Evolutionary conservation across 2,797 vertebrate species (phyloP), one percentile per base, ranked within the genome.

Genomic region (Lateolabrax maculatus): DNA sequence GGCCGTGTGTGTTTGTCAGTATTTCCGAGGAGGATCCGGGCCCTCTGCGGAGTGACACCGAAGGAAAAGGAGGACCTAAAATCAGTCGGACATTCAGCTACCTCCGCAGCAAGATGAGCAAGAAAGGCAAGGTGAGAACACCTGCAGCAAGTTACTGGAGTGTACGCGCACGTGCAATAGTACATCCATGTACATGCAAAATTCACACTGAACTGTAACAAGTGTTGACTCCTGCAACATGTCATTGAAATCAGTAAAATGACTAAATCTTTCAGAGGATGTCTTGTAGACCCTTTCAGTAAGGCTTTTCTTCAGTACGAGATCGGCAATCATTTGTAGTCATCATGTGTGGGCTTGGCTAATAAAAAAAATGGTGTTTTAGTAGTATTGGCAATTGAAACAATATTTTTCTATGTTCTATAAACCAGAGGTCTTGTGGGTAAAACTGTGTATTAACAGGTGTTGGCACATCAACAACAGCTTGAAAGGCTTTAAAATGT

Each of bases 71-170:
- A 80, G 90, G 90, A 37, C 97, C 97, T 6, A 98, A 96, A 94
- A 97, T 99, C 88, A 98, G 97, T 79, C 96, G 97, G 19, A 98
- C 97, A 0, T 98, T 99, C 94, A 98, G 97, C 95, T 99, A 98
- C 94, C 95, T 99, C 92, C 97, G 90, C 93, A 98, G 95, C 93
- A 98, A 98, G 92, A 99, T 99, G 97, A 97, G 95, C 90, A 99
- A 98, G 87, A 98, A 97, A 86, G 96, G 92, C 90, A 98, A 96
- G 95, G 97, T 98, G 89, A 94, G 96, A 93, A 53, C 23, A 11
- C 10, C 48, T 44, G 29, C 4, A 19, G 6, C 46, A 3, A 11
- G 39, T 8, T 5, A 29, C 23, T 15, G 15, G 21, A 63, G 6
- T 6, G 4, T 39, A 8, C 52, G 29, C 3, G 15, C 21, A 25